These are phyloP conservation scores for Carassius carassius DNA, from an alignment of 2,113 vertebrate genomes.

Conservation along the genomic window DNA sequence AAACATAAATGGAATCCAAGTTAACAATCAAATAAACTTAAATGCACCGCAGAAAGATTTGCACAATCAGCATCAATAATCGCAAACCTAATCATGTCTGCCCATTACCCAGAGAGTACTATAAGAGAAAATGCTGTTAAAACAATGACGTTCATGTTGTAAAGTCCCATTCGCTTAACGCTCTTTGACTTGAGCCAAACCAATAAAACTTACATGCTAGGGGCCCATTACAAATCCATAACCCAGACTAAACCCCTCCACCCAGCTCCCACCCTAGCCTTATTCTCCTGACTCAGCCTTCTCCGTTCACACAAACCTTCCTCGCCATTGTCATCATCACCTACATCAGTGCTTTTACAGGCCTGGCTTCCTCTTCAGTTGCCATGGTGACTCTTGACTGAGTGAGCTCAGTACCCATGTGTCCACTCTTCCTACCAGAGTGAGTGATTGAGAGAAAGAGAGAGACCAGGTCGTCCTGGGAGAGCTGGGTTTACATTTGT, in stretches of 20 bases:
- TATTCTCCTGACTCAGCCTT: conserved; percentile 49
- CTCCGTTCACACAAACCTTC: conserved; percentile 13
- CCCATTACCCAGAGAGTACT: conserved; percentile 24
- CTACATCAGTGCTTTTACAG: conserved; percentile 13
- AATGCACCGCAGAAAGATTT: conserved; percentile 25
- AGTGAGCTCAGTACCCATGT: conserved; percentile 19
- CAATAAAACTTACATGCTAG: conserved; percentile 33
- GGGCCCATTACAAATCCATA: conserved; percentile 34
- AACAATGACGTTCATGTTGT: conserved; percentile 29
- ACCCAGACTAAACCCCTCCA: not conserved
- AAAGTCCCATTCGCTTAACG: conserved; percentile 9
- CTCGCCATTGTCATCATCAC: conserved; percentile 29
- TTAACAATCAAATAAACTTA: conserved; percentile 30
- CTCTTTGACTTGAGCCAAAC: conserved; percentile 3
- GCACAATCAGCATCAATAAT: conserved; percentile 42
- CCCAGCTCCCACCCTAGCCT: not conserved
- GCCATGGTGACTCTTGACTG: conserved; percentile 15
- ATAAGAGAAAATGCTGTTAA: conserved; percentile 30
- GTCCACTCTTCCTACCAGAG: conserved; percentile 18
- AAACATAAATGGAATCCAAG: conserved; percentile 6
- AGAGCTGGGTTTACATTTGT: not conserved
- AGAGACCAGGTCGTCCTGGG: not conserved
- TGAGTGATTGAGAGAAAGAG: not conserved
- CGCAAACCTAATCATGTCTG: conserved; percentile 4
- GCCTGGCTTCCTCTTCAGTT: conserved; percentile 37